Percentiles rank a stretch among this genome's conserved stretches.
Evolutionary conservation across 2,888 invertebrate genomes (phyloP).

Genomic region (Platycheirus rosarum): DNA sequence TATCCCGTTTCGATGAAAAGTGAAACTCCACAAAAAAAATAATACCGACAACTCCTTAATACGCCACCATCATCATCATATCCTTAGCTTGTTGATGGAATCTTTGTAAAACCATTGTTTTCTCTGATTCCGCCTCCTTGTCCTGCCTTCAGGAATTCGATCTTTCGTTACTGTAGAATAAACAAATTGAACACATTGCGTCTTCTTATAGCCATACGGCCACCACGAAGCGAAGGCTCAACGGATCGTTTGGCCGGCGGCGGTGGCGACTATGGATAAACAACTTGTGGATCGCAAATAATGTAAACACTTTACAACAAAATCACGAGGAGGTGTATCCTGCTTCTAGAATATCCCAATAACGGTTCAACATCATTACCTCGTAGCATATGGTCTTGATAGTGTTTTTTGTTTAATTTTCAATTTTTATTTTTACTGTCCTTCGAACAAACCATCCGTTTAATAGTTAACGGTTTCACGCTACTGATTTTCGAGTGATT

Average conservation of each 20-base stretch:
- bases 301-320: constrained; percentile 57
- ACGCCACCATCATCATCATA: constrained; percentile 43
- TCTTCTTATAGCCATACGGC: constrained; percentile 13
- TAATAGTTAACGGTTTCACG: constrained; percentile 68
- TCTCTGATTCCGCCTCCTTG: constrained; percentile 2
- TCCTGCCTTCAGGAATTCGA: constrained; percentile 50
- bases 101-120: constrained; percentile 22
- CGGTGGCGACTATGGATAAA: constrained; percentile 33
- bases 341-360: constrained; percentile 33
- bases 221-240: constrained; percentile 33
- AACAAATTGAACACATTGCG: constrained; percentile 69
- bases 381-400: constrained; percentile 51
- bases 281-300: constrained; percentile 64
- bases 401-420: constrained; percentile 5
- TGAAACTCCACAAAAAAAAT: too few species aligned
- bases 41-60: constrained; percentile 22
- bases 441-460: constrained; percentile 44
- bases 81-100: constrained; percentile 15
- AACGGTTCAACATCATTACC: constrained; percentile 45
- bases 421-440: constrained; percentile 41
- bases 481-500: constrained; percentile 64
- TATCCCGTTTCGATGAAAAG: constrained; percentile 21
- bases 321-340: constrained; percentile 57
- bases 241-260: constrained; percentile 3
- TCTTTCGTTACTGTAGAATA: constrained; percentile 42